A percentile compares a stretch with the other conserved stretches of the same genome.
These are phyloP conservation scores for Limnephilus rhombicus DNA, from an alignment of 2,888 invertebrate species.

Conservation along the genomic window DNA sequence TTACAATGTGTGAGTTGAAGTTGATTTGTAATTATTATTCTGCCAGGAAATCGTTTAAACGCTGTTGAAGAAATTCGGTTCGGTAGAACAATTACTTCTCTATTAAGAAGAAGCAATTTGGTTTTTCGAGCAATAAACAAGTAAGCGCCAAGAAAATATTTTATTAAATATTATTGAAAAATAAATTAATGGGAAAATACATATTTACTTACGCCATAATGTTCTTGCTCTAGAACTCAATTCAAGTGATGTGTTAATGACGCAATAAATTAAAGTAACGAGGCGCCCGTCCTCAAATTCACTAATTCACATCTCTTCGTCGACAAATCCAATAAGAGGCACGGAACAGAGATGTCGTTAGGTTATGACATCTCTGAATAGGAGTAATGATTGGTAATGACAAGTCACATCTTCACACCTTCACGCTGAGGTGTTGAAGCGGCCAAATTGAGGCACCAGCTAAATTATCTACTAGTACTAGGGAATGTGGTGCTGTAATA, in stretches of 20 bases:
- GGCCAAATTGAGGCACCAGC: not conserved
- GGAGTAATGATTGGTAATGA: slow-evolving; percentile 39
- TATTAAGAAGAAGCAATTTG: too few species aligned
- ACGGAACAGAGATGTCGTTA: slow-evolving; percentile 21
- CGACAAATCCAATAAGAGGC: slow-evolving; percentile 32
- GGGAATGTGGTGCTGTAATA: not conserved
- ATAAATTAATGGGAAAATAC: too few species aligned
- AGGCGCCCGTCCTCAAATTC: not conserved
- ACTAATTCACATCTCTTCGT: slow-evolving; percentile 28
- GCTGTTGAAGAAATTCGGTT: not conserved
- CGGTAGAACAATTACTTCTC: not conserved
- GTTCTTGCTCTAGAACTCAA: not conserved
- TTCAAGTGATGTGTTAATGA: slow-evolving; percentile 17
- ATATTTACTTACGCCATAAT: not conserved
- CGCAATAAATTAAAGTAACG: slow-evolving; percentile 40
- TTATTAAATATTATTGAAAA: too few species aligned
- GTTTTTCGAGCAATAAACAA: too few species aligned
- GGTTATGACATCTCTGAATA: not conserved
- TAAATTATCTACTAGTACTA: not conserved
- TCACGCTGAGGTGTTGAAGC: not conserved
- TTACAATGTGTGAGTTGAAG: not conserved
- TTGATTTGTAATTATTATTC: not conserved
- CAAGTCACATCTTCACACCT: not conserved
- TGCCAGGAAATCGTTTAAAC: not conserved
- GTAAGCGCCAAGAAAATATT: too few species aligned